Evolutionary conservation across 2,888 invertebrate species (phyloP), one percentile per base, ranked within the genome.

Genomic region (Drosophila pseudotakahashii): DNA sequence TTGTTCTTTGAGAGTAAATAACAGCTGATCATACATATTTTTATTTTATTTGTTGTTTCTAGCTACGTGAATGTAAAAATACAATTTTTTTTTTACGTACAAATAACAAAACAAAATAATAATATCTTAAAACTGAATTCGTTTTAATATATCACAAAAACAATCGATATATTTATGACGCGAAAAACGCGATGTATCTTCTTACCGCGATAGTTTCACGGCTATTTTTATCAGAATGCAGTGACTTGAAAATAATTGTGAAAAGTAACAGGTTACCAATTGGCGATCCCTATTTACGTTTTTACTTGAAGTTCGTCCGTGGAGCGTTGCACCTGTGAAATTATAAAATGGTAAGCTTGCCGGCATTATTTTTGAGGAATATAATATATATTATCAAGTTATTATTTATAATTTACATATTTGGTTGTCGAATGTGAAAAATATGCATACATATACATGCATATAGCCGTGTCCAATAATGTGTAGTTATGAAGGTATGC

Each of bases 321-420:
- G 57, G 58, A 59, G 39, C 59, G 41, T 34, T 26, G 41, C 60
- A 60, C 60, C 61, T 60, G 60, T 26, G 2, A 60, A 61, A 60
- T 26, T 42, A 7, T 26, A 60, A 60, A 60, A 60, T 60, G 60
- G 60, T 60, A 60, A 52, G 34, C 14, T 34, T 61, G 2, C 61
- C 61, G 60, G 60, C 41, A 23, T 16, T 10, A 9, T 14, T 14
- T 59, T 13, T 0, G 4, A 1, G 9, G 3, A 9, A 37, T 11
- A 41, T 41, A 57, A 16, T 34, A 59, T 39, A 59, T 14, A 60
- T 23, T 23, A 41, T 26, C 7, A 19, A 32, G 23, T 42, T 59
- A 34, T 23, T 34, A 13, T 32, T 32, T 14, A 41, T 42, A 60
- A 59, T 59, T 7, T 10, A 23, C 4, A 32, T 37, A 57, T 32